Percentiles rank a stretch among this genome's conserved stretches.
Conservation (phyloP, 2,113 vertebrate genomes). For the Petaurus breviceps region DNA sequence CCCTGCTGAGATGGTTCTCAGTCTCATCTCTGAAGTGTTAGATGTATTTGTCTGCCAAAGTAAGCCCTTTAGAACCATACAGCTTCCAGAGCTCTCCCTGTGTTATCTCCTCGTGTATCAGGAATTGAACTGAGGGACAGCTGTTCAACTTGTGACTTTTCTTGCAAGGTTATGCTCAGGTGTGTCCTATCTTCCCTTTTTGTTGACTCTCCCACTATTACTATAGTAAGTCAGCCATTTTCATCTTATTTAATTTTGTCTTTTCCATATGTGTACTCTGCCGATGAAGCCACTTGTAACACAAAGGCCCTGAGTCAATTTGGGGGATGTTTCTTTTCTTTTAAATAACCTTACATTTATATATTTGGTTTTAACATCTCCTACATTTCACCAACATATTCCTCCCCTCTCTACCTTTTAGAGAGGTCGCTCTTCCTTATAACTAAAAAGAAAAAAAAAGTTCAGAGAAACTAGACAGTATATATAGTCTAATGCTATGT, state of each 20-base stretch:
- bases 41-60: not conserved
- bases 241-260: not conserved
- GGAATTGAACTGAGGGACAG: not conserved
- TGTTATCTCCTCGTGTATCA: not conserved
- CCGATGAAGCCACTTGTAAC: not conserved
- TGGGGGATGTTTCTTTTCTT: not conserved
- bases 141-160: not conserved
- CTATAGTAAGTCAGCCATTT: not conserved
- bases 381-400: not conserved
- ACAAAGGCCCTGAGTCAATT: not conserved
- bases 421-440: not conserved
- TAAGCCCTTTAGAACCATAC: not conserved
- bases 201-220: not conserved
- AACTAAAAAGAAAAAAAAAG: not conserved
- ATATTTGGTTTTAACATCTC: not conserved
- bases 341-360: not conserved
- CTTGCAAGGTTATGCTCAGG: not conserved
- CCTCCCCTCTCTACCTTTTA: not conserved
- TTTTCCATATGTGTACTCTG: not conserved
- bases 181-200: not conserved
- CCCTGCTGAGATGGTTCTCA: not conserved
- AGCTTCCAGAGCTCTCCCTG: not conserved
- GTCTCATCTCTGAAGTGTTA: not conserved
- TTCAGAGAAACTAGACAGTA: not conserved
- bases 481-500: not conserved